These are phyloP conservation scores for Stictocephala bisonia DNA, from an alignment of 2,888 invertebrate species.

Conservation along the genomic window DNA sequence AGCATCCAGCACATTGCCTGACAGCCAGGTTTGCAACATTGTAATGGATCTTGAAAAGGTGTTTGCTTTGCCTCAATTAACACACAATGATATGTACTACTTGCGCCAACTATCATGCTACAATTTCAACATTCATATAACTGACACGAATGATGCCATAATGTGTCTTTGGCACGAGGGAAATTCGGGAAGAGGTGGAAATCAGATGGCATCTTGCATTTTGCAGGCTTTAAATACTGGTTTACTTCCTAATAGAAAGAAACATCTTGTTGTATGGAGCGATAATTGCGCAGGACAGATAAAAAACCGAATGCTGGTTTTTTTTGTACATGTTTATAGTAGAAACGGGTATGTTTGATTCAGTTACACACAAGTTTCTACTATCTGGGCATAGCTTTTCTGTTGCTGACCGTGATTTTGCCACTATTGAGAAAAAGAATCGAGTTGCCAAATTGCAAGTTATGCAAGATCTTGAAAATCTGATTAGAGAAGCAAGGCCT, in stretches of 20 bases:
- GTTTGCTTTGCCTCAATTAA: constrained; percentile 48
- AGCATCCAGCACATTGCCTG: background rate
- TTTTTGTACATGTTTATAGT: too few relatives aligned
- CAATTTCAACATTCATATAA: constrained; percentile 56
- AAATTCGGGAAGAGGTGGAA: constrained; percentile 21
- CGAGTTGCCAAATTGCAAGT: background rate
- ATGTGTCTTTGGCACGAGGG: constrained; percentile 54
- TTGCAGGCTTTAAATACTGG: constrained; percentile 13
- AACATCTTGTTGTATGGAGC: constrained; percentile 37
- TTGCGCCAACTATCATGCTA: constrained; percentile 56
- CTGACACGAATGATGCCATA: constrained; percentile 53
- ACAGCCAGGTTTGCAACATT: background rate
- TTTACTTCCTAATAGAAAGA: constrained; percentile 28
- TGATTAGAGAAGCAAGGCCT: background rate
- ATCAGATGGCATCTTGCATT: constrained; percentile 31
- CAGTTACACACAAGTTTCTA: background rate
- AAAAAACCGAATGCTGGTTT: constrained; percentile 46
- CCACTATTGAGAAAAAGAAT: background rate
- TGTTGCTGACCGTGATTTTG: too few relatives aligned
- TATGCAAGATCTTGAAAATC: constrained; percentile 7
- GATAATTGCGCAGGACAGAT: constrained; percentile 46
- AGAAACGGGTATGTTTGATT: background rate
- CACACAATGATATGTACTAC: constrained; percentile 60
- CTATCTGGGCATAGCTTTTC: constrained; percentile 4
- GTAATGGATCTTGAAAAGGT: constrained; percentile 25